Evolutionary conservation across 2,888 invertebrate genomes (phyloP).

Genomic region (Hedya salicella): DNA sequence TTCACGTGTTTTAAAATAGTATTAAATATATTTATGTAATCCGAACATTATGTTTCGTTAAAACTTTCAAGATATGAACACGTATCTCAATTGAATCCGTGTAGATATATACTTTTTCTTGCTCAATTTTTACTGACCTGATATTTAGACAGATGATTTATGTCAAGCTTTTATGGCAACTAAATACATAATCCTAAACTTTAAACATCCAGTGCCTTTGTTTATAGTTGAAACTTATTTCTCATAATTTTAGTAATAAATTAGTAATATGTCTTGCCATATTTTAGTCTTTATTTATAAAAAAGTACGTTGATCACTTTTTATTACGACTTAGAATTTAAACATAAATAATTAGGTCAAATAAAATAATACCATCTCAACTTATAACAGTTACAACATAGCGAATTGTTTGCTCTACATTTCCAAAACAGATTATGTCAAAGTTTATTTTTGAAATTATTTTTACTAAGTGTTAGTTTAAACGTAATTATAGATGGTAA

Average conservation of each 20-base stretch:
- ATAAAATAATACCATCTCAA: conserved; percentile 23
- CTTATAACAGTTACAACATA: conserved; percentile 16
- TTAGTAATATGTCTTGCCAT: conserved; percentile 46
- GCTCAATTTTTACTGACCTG: conserved; percentile 15
- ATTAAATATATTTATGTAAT: not conserved
- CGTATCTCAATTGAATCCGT: not conserved
- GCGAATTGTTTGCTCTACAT: conserved; percentile 3
- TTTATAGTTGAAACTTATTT: not conserved
- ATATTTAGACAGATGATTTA: not conserved
- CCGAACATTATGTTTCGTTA: not conserved
- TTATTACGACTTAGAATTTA: conserved; percentile 17
- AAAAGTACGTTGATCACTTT: conserved; percentile 28
- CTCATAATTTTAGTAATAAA: conserved; percentile 29
- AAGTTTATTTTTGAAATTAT: conserved; percentile 29
- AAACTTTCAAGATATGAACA: not conserved
- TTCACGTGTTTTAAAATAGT: not conserved
- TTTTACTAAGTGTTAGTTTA: conserved; percentile 4
- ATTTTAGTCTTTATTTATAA: conserved; percentile 44
- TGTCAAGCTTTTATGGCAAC: conserved; percentile 2
- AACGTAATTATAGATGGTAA: conserved; percentile 20
- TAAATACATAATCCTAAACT: not conserved
- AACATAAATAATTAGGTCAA: conserved; percentile 33
- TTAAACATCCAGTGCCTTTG: conserved; percentile 9
- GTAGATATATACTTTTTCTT: conserved; percentile 7
- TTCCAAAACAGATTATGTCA: conserved; percentile 12